Evolutionary conservation across 2,113 vertebrate genomes (phyloP).

Genomic region (Oreotrochilus melanogaster): DNA sequence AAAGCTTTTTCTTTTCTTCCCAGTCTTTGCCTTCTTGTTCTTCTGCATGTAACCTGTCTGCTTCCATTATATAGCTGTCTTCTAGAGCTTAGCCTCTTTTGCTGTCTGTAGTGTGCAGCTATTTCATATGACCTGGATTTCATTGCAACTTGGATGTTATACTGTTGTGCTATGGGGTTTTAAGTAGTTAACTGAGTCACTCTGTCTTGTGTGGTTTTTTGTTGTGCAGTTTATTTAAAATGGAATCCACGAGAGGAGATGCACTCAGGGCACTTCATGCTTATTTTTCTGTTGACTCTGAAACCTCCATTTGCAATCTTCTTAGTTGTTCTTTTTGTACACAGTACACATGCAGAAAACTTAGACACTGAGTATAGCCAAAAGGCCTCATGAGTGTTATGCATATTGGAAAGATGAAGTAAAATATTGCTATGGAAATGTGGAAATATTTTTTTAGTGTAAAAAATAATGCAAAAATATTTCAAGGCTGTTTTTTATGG

Average conservation of each 20-base stretch:
- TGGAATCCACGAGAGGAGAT: neutral
- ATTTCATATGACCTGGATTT: neutral
- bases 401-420: neutral
- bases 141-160: neutral
- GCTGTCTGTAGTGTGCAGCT: neutral
- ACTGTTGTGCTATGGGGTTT: neutral
- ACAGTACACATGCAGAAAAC: neutral
- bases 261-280: neutral
- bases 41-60: neutral
- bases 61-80: neutral
- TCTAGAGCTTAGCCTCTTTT: neutral
- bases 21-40: neutral
- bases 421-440: neutral
- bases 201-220: neutral
- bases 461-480: neutral
- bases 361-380: neutral
- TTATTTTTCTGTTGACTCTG: constrained; percentile 33
- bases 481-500: neutral
- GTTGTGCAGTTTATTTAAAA: neutral
- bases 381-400: neutral
- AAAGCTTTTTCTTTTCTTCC: neutral
- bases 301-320: constrained; percentile 16
- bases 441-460: neutral
- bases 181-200: neutral
- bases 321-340: neutral